These are phyloP conservation scores for Brachynemurus nebulosus DNA, from an alignment of 2,888 invertebrate genomes.

Conservation along the genomic window DNA sequence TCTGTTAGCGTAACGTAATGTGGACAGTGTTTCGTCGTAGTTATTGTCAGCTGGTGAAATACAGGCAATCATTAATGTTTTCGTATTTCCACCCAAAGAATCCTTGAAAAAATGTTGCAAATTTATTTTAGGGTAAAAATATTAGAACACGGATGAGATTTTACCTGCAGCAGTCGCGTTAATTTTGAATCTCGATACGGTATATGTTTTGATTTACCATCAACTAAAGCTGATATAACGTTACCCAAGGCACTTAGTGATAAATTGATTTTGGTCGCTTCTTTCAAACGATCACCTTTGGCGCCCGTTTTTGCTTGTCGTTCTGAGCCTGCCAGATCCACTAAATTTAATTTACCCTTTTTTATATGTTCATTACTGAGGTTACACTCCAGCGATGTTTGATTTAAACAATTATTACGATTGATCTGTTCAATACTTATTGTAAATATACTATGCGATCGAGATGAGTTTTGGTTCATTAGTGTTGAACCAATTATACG, in stretches of 20 bases:
- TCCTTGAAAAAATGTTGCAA: constrained; percentile 34
- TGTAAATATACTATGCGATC: constrained; percentile 81
- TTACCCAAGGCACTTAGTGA: constrained; percentile 78
- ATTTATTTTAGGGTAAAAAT: neutral
- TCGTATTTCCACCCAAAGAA: constrained; percentile 75
- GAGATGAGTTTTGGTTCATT: constrained; percentile 77
- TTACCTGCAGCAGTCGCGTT: constrained; percentile 57
- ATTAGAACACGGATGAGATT: neutral
- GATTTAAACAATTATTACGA: constrained; percentile 29
- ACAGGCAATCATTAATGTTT: constrained; percentile 79
- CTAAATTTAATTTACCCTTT: constrained; percentile 65
- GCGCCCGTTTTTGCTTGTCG: constrained; percentile 75
- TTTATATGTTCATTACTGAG: neutral
- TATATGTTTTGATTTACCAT: constrained; percentile 65
- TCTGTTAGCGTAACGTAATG: constrained; percentile 68
- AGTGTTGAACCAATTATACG: constrained; percentile 71
- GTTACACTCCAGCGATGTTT: neutral
- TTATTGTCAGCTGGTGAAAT: constrained; percentile 70
- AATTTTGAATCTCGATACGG: constrained; percentile 79
- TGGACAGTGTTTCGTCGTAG: constrained; percentile 72
- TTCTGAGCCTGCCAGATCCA: constrained; percentile 82
- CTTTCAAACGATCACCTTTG: constrained; percentile 69
- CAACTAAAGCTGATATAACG: constrained; percentile 77
- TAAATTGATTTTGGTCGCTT: constrained; percentile 81
- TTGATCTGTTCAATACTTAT: constrained; percentile 67